phyloP scores from a whole-genome alignment of 2,888 invertebrate species.

The Epinotia ramella region DNA sequence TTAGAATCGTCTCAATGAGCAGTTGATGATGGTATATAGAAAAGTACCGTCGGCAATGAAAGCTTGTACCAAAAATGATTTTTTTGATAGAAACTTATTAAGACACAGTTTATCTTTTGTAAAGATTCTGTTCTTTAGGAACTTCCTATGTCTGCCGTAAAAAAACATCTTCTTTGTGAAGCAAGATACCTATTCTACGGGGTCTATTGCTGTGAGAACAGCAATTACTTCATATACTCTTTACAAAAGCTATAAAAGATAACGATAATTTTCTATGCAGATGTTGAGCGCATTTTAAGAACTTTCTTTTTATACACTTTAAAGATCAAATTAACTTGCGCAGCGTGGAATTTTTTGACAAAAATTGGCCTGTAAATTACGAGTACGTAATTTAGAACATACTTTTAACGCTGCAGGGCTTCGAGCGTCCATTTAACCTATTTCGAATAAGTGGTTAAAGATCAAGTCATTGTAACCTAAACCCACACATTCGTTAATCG shows the following conservation, averaged over 20 bases:
- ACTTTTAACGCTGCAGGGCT: neutral
- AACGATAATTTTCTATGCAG: slow-evolving; percentile 11
- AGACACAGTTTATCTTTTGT: too few relatives aligned
- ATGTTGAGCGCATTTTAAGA: neutral
- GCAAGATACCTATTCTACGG: slow-evolving; percentile 2
- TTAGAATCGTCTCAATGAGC: too few relatives aligned
- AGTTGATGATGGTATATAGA: too few relatives aligned
- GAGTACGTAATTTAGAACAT: slow-evolving; percentile 2
- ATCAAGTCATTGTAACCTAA: neutral
- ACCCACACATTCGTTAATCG: neutral
- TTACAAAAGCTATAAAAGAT: slow-evolving; percentile 20
- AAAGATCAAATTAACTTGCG: slow-evolving; percentile 5
- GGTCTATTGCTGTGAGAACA: neutral
- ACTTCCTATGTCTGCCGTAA: too few relatives aligned
- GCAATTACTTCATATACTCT: slow-evolving; percentile 11
- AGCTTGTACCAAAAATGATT: too few relatives aligned
- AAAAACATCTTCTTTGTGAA: neutral
- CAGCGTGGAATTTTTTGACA: neutral
- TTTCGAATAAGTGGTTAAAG: too few relatives aligned
- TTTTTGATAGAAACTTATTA: too few relatives aligned
- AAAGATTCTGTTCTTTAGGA: too few relatives aligned
- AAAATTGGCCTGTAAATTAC: neutral
- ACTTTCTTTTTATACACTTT: slow-evolving; percentile 4
- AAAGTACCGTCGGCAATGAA: too few relatives aligned
- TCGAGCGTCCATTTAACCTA: neutral